Evolutionary conservation across 2,888 invertebrate genomes (phyloP).

Genomic region (Axea sp.): DNA sequence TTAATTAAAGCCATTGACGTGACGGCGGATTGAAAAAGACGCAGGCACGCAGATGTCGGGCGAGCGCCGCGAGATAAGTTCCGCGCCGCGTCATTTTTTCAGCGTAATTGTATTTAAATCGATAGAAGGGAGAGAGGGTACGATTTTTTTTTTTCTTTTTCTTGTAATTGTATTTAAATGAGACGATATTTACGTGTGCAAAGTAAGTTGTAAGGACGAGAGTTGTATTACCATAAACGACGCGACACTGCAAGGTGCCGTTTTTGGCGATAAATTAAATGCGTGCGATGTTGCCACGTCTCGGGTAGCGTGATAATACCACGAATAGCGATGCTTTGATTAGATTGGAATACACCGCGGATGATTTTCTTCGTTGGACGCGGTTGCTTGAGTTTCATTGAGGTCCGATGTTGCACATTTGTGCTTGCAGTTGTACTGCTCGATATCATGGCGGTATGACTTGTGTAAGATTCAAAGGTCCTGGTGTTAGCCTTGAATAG

Average conservation of each 20-base stretch:
- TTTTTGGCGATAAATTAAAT: constrained; percentile 61
- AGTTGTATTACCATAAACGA: constrained; percentile 60
- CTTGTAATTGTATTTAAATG: constrained; percentile 56
- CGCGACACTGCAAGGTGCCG: constrained; percentile 60
- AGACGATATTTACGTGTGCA: constrained; percentile 50
- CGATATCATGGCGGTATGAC: too few species aligned
- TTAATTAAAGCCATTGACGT: constrained; percentile 50
- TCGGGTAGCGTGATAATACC: constrained; percentile 20
- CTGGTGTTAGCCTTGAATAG: too few species aligned
- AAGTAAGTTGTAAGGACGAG: constrained; percentile 59
- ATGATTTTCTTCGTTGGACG: too few species aligned
- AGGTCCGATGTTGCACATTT: too few species aligned
- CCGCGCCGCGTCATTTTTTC: constrained; percentile 41
- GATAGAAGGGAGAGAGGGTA: constrained; percentile 25
- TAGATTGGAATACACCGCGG: neutral
- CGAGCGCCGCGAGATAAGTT: constrained; percentile 33
- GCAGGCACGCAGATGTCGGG: constrained; percentile 28
- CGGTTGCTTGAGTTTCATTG: too few species aligned
- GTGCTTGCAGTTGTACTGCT: too few species aligned
- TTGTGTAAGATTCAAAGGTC: too few species aligned
- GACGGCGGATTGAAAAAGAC: constrained; percentile 22
- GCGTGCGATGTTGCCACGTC: constrained; percentile 49
- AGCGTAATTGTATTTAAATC: constrained; percentile 55
- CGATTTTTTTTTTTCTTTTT: constrained; percentile 46
- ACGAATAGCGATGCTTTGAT: constrained; percentile 35